Conservation (phyloP, 2,113 vertebrate species). For the Amia ocellicauda region DNA sequence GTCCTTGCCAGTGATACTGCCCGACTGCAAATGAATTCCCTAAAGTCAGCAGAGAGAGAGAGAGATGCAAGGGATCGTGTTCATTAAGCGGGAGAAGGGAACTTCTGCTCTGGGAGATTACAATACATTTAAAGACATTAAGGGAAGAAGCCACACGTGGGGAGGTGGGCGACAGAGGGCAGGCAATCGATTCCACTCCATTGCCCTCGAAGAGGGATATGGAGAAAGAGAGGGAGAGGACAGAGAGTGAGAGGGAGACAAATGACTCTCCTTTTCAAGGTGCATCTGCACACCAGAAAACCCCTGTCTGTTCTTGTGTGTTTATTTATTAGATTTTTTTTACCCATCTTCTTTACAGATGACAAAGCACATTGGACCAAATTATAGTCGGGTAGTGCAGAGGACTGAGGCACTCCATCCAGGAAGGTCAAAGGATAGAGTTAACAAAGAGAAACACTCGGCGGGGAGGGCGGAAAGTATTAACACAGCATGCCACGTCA, state of each 20-base stretch:
- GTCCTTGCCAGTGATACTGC: not conserved
- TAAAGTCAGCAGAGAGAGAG: not conserved
- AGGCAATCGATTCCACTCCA: conserved; percentile 12
- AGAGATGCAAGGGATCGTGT: too few species aligned
- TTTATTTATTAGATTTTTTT: not conserved
- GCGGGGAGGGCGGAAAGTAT: too few species aligned
- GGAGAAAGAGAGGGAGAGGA: too few species aligned
- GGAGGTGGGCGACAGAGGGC: conserved; percentile 1
- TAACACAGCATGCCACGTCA: too few species aligned
- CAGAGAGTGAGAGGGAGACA: too few species aligned
- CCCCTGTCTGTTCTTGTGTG: not conserved
- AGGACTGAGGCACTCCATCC: too few species aligned
- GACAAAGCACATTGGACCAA: not conserved
- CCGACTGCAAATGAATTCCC: not conserved
- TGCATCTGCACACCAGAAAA: conserved; percentile 22
- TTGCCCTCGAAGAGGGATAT: not conserved
- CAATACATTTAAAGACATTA: conserved; percentile 10
- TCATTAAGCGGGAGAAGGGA: conserved; percentile 1
- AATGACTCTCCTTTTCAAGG: conserved; percentile 7
- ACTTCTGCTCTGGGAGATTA: conserved; percentile 5
- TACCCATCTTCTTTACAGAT: not conserved
- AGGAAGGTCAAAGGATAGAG: too few species aligned
- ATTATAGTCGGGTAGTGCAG: too few species aligned
- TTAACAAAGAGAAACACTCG: too few species aligned
- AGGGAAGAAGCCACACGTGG: not conserved